These are phyloP conservation scores for Cydia amplana DNA, from an alignment of 1,140 invertebrate genomes.

Conservation along the genomic window DNA sequence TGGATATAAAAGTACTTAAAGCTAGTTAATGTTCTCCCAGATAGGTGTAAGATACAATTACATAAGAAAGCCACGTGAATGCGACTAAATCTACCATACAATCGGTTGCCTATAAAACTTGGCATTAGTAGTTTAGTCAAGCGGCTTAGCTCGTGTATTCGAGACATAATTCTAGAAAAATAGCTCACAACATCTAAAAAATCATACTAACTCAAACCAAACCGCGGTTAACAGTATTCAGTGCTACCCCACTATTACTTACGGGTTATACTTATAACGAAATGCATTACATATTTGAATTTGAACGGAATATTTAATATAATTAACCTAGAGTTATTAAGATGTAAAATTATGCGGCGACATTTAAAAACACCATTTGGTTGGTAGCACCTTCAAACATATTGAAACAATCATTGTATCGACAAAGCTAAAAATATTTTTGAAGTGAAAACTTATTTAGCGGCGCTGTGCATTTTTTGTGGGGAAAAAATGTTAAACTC, in stretches of 20 bases:
- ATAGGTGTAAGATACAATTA: too few relatives aligned
- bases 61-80: too few relatives aligned
- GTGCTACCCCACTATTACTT: neutral
- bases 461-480: too few relatives aligned
- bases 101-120: too few relatives aligned
- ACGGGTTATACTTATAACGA: conserved; percentile 11
- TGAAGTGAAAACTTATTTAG: too few relatives aligned
- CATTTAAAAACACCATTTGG: neutral
- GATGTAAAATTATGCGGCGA: conserved; percentile 16
- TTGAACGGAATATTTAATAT: conserved; percentile 30
- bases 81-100: too few relatives aligned
- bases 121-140: too few relatives aligned
- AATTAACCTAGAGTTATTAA: conserved; percentile 16
- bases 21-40: too few relatives aligned
- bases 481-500: too few relatives aligned
- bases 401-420: neutral
- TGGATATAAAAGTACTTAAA: too few relatives aligned
- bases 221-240: neutral
- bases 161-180: neutral
- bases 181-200: neutral
- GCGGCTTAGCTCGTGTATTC: neutral
- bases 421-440: neutral
- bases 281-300: conserved; percentile 27
- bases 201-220: neutral
- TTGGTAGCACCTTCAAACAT: neutral